Evolutionary conservation across 64 coral and sea anemone species (phyloP), one percentile per base, ranked within the genome.

Genomic region (Cladopsammia gracilis): DNA sequence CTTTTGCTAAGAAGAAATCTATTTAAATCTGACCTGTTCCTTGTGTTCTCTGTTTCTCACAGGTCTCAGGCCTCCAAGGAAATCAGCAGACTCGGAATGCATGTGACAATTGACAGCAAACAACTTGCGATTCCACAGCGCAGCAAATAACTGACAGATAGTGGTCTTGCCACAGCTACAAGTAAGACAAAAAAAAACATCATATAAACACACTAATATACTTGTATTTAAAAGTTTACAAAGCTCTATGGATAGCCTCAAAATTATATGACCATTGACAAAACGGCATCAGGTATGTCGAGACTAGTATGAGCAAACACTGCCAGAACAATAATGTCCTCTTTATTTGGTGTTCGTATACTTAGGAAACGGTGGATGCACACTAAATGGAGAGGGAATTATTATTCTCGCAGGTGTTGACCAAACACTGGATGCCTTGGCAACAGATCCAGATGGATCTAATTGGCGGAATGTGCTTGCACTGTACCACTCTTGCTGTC

Each of bases 91-190:
- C 54, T 99, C 98, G 11, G 98, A 96, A 73, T 99, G 98, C 94
- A 99, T 93, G 72, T 99, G 98, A 80, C 98, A 99, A 71, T 99
- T 99, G 4, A 99, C 98, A 34, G 98, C 89, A 51, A 89, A 99
- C 34, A 99, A 48, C 26, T 89, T 86, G 25, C 89, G 94, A 51
- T 85, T 70, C 24, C 87, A 90, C 56, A 96, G 58, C 14, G 88
- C 88, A 22, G 98, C 94, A 79, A 99, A 96, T 10, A 99, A 61
- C 72, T 99, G 94, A 84, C 98, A 99, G 74, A 99, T 99, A 58
- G 98, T 99, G 25, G 98, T 99, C 83, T 99, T 99, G 24, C 98
- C 94, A 86, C 98, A 99, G 7, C 97, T 98, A 18, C 16, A 83
- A 83, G 10, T 0, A 5, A 83, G 66, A n/a, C 8, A 48, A 49